Conservation (phyloP, 2,113 vertebrate species). For the Pygoscelis antarcticus region DNA sequence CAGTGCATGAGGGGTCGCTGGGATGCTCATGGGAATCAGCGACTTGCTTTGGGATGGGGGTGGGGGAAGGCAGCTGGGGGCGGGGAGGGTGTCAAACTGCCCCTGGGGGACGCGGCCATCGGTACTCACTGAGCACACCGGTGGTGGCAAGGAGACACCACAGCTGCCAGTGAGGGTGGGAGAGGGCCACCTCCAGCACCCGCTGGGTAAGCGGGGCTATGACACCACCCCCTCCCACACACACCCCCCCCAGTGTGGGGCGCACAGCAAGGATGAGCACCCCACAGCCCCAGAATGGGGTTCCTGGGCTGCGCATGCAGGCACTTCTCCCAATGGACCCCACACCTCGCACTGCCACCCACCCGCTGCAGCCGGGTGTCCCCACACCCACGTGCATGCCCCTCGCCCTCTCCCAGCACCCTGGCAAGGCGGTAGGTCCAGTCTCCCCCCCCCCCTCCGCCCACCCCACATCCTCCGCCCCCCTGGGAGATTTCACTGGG, state of each 20-base stretch:
- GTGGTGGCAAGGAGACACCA: not conserved
- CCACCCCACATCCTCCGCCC: not conserved
- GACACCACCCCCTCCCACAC: not conserved
- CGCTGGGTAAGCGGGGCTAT: not conserved
- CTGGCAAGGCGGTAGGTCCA: not conserved
- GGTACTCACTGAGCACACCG: not conserved
- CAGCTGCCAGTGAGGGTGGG: not conserved
- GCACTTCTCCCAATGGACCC: rapidly evolving
- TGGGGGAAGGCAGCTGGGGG: not conserved
- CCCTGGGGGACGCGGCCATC: rapidly evolving
- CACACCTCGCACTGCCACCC: not conserved
- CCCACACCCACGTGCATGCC: not conserved
- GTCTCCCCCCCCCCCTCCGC: not conserved
- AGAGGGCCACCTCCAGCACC: not conserved
- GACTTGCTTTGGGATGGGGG: not conserved
- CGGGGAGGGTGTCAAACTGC: not conserved
- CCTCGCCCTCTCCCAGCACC: rapidly evolving
- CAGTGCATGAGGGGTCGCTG: not conserved
- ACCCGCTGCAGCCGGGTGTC: rapidly evolving
- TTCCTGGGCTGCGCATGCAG: rapidly evolving
- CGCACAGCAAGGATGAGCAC: not conserved
- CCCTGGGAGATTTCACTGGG: not conserved
- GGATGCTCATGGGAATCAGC: rapidly evolving
- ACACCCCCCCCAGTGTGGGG: too few relatives aligned
- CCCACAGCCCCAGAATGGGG: rapidly evolving